Evolutionary conservation across 1,140 invertebrate genomes (phyloP).

Genomic region (Sweltsa coloradensis): DNA sequence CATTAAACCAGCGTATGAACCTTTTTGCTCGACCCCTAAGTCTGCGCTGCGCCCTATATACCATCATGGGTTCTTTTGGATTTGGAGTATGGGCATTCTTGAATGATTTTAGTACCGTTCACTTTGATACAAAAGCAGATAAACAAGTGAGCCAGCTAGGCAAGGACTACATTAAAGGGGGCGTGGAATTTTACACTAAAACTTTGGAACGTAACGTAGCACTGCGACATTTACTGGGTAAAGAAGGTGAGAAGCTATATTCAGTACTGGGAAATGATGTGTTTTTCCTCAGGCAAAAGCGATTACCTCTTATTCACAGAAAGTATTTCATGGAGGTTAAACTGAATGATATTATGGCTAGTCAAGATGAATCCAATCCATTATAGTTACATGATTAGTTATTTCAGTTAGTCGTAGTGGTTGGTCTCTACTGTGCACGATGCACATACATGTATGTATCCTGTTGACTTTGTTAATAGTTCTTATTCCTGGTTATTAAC

Average conservation of each 20-base stretch:
- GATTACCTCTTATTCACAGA: conserved; percentile 44
- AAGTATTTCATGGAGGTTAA: too few relatives aligned
- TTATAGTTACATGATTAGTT: too few relatives aligned
- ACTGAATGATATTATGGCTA: too few relatives aligned
- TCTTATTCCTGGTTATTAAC: too few relatives aligned
- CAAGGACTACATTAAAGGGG: conserved; percentile 50
- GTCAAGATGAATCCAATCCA: too few relatives aligned
- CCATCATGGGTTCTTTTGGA: conserved; percentile 39
- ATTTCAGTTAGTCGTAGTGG: too few relatives aligned
- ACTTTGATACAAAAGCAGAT: conserved; percentile 48
- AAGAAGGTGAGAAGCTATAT: conserved; percentile 40
- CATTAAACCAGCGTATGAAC: conserved; percentile 38
- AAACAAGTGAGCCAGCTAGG: conserved; percentile 41
- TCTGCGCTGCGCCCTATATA: conserved; percentile 40
- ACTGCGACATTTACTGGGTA: conserved; percentile 47
- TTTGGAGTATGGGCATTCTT: conserved; percentile 44
- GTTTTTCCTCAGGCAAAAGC: conserved; percentile 44
- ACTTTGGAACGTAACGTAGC: conserved; percentile 57
- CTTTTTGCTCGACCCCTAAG: conserved; percentile 36
- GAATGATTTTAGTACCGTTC: conserved; percentile 45
- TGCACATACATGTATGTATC: too few relatives aligned
- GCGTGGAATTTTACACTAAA: conserved; percentile 62
- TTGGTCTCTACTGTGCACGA: too few relatives aligned
- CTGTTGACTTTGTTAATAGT: too few relatives aligned
- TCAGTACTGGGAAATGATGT: conserved; percentile 55